Base-by-base conservation (phyloP, 2,113 vertebrate genomes). In the Prietella phreatophila region DNA sequence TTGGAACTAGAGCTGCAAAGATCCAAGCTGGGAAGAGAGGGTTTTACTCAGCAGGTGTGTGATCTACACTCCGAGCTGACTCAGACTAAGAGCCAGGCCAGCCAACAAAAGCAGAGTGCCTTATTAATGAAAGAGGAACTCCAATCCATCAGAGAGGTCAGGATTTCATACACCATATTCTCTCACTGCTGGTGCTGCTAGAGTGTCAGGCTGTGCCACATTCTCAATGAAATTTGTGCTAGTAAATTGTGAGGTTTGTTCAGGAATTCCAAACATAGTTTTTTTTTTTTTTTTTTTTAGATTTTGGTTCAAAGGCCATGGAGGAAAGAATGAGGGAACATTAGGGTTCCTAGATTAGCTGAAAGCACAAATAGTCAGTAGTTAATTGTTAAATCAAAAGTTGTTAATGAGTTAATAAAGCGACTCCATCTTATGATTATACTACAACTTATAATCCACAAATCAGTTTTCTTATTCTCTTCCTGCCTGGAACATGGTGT, bases 71-170 rank as follows among this genome's bases (percentile, higher is more conserved):
- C 88, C 3, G 91, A 90, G 4, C 82, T 93, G 25, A 61, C 87
- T 55, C 69, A 87, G 17, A 81, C 88, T 65, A 89, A 93, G 56
- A 86, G 83, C 82, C 89, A 89, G 19, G 89, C 82, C 84, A 86
- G 82, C 83, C 89, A 89, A 42, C 93, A 93, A 84, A 91, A 93
- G 22, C 91, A 89, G 67, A 93, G 95, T 55, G 88, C 50, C 11
- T 78, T 89, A 33, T 79, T 84, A 69, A 90, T 92, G 80, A 91
- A 93, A 25, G 91, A 94, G 47, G 91, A 94, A 36, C 75, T 93
- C 61, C 50, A 88, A 4, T 79, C 85, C 25, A 79, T 92, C 33
- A 91, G 58, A 88, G 92, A 95, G 94, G 90, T 90, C 82, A 88
- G 87, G 25, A 61, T 39, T 65, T 27, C 17, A 36, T 25, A 55